These are phyloP conservation scores for Synodontis membranacea DNA, from an alignment of 2,113 vertebrate genomes.

Conservation along the genomic window DNA sequence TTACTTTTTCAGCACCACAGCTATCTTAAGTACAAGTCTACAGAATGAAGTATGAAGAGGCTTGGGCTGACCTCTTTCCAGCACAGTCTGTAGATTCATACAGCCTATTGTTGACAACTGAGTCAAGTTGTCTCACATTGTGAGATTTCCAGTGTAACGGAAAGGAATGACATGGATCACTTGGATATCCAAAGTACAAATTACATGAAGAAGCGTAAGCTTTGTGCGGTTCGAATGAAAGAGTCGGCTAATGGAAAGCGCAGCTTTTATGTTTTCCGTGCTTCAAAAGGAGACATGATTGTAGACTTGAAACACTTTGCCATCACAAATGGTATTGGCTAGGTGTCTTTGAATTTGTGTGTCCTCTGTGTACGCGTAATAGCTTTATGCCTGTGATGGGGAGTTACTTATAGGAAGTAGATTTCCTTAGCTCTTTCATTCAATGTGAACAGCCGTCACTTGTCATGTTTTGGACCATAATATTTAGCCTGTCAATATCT, in stretches of 20 bases:
- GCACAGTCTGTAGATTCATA: too few relatives aligned
- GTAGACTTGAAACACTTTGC: not conserved
- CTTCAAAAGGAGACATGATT: not conserved
- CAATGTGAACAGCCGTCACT: not conserved
- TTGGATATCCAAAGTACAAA: too few relatives aligned
- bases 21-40: too few relatives aligned
- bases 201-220: too few relatives aligned
- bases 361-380: not conserved
- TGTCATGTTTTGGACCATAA: not conserved
- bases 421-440: not conserved
- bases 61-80: too few relatives aligned
- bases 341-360: not conserved
- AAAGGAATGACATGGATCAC: too few relatives aligned
- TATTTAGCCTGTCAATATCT: not conserved
- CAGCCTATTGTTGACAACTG: too few relatives aligned
- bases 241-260: not conserved
- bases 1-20: too few relatives aligned
- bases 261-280: not conserved
- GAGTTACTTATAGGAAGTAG: not conserved
- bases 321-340: not conserved
- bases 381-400: not conserved
- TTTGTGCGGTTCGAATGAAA: not conserved
- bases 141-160: too few relatives aligned
- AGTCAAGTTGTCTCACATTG: too few relatives aligned
- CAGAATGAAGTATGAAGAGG: too few relatives aligned